Evolutionary conservation across 2,888 invertebrate species (phyloP).

Genomic region (Epicampocera succincta): DNA sequence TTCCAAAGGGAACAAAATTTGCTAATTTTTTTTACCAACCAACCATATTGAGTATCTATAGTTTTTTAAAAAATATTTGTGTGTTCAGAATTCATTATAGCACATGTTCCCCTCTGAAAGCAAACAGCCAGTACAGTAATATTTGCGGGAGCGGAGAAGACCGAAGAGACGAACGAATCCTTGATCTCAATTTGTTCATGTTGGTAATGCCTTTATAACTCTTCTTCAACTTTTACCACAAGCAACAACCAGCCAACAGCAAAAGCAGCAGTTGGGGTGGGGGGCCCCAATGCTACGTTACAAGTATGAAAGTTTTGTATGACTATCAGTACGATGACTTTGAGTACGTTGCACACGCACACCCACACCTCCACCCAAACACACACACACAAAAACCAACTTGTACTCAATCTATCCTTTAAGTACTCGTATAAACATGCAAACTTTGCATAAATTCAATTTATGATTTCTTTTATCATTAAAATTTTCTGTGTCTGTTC

Average conservation of each 20-base stretch:
- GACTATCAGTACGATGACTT: conserved; percentile 30
- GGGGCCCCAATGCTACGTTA: neutral
- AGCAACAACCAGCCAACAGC: conserved; percentile 19
- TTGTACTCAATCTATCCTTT: conserved; percentile 55
- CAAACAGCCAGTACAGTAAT: conserved; percentile 7
- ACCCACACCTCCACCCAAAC: neutral
- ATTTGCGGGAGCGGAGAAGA: neutral
- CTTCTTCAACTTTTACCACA: conserved; percentile 31
- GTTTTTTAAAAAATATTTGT: neutral
- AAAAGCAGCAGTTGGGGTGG: conserved; percentile 16
- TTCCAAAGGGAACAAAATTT: conserved; percentile 2
- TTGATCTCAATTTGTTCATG: conserved; percentile 63
- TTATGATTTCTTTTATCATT: conserved; percentile 67
- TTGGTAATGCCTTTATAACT: conserved; percentile 36
- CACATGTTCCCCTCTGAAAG: conserved; percentile 17
- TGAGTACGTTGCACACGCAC: conserved; percentile 10
- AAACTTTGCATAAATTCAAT: conserved; percentile 69
- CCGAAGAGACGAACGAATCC: conserved; percentile 50
- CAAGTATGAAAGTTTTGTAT: conserved; percentile 23
- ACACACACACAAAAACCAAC: neutral
- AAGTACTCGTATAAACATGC: conserved; percentile 65
- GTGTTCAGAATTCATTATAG: conserved; percentile 19
- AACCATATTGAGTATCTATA: conserved; percentile 15
- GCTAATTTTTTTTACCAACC: conserved; percentile 42
- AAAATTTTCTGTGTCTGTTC: conserved; percentile 49